Conservation (phyloP, 2,888 invertebrate genomes). For the Eudemis profundana region DNA sequence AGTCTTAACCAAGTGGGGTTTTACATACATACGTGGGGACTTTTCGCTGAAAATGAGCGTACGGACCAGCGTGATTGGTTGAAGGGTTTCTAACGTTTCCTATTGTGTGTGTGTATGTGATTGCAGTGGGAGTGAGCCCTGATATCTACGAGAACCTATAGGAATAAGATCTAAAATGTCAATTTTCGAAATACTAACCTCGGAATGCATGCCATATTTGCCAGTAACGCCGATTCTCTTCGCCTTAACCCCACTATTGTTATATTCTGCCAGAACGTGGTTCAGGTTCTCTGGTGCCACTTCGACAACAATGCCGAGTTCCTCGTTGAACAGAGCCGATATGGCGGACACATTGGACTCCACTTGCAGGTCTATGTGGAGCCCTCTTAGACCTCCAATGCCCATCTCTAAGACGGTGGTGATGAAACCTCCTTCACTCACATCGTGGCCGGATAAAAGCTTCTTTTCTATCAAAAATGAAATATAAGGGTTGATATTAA, state of each 20-base stretch:
- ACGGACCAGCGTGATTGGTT: no score
- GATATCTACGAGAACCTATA: no score
- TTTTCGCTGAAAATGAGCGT: no score
- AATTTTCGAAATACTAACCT: constrained; percentile 65
- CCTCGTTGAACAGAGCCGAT: constrained; percentile 92
- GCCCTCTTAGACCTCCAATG: constrained; percentile 95
- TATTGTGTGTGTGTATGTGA: no score
- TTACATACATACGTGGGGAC: no score
- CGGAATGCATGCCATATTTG: constrained; percentile 88
- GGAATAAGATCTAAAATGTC: background rate
- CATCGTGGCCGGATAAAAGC: constrained; percentile 95
- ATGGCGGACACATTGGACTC: constrained; percentile 81
- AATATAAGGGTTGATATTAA: no score
- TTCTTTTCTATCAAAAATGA: constrained; percentile 82
- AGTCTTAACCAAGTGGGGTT: no score
- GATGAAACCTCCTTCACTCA: constrained; percentile 98
- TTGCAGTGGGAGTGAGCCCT: background rate
- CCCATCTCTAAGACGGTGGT: constrained; percentile 97
- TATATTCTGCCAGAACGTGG: constrained; percentile 87
- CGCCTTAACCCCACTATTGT: constrained; percentile 86
- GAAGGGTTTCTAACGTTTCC: no score
- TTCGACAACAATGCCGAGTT: constrained; percentile 94
- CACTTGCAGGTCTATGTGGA: constrained; percentile 86
- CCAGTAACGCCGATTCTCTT: constrained; percentile 88
- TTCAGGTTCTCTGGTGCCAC: constrained; percentile 83